Conservation (phyloP, 2,888 invertebrate genomes). For the Torymus tubicola region DNA sequence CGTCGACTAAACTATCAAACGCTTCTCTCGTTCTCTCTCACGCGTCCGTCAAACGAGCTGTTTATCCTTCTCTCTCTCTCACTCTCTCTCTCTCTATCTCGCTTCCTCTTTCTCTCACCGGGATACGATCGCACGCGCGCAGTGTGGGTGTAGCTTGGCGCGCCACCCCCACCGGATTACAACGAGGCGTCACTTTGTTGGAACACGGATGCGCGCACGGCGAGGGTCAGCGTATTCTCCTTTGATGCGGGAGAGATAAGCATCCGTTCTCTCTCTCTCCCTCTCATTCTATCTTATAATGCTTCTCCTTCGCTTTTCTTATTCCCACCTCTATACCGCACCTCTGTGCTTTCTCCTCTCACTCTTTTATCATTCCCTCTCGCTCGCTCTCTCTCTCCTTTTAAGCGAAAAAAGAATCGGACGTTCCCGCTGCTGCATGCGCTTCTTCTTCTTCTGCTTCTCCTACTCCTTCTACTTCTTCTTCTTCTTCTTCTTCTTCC, state of each 20-base stretch:
- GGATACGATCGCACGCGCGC: no score
- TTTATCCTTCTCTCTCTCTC: no score
- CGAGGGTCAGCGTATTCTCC: slow-evolving; percentile 39
- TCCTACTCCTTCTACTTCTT: no score
- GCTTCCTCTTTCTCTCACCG: no score
- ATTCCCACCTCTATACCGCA: neutral
- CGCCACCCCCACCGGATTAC: neutral
- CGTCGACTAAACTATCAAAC: no score
- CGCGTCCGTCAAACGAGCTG: no score
- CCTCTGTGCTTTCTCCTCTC: neutral
- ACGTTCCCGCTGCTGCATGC: neutral
- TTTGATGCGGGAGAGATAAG: slow-evolving; percentile 53
- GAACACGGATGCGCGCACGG: slow-evolving; percentile 51
- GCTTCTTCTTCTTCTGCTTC: slow-evolving; percentile 4
- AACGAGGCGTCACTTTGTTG: slow-evolving; percentile 49
- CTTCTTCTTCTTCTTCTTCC: neutral
- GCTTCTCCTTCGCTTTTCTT: slow-evolving; percentile 12
- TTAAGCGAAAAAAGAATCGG: slow-evolving; percentile 14
- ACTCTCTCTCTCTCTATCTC: no score
- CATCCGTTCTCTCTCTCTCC: slow-evolving; percentile 37
- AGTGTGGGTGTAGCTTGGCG: no score
- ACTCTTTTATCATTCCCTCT: slow-evolving; percentile 4
- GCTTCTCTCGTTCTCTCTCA: no score
- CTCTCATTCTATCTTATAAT: slow-evolving; percentile 19
- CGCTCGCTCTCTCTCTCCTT: slow-evolving; percentile 14